Evolutionary conservation across 2,888 invertebrate species (phyloP).

Genomic region (Temnothorax rugatulus): DNA sequence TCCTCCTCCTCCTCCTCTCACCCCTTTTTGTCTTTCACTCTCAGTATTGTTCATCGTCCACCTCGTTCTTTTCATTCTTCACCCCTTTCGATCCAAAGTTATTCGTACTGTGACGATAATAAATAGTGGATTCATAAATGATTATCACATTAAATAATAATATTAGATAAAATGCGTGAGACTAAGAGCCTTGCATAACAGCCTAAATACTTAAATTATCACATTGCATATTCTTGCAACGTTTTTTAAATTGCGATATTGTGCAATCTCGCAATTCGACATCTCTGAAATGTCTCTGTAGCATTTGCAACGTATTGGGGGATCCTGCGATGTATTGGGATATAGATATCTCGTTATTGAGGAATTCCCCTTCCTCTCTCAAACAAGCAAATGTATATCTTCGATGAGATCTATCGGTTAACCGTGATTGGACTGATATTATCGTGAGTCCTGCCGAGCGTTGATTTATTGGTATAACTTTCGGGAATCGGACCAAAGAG

Average conservation of each 20-base stretch:
- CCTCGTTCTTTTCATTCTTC: neutral
- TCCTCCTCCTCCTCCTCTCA: neutral
- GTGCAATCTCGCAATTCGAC: neutral
- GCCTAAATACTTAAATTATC: neutral
- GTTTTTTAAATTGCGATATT: neutral
- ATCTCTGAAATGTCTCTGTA: neutral
- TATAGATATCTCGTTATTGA: neutral
- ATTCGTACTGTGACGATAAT: neutral
- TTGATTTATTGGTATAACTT: neutral
- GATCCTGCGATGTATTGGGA: neutral
- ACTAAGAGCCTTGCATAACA: neutral
- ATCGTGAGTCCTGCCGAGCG: neutral
- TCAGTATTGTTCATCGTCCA: neutral
- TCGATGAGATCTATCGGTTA: neutral
- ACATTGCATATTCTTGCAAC: neutral
- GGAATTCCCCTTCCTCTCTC: neutral
- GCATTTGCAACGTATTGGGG: neutral
- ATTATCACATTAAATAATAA: neutral
- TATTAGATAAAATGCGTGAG: neutral
- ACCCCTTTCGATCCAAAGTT: neutral
- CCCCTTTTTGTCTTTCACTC: slow-evolving; percentile 8
- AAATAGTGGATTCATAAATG: neutral
- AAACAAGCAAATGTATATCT: neutral
- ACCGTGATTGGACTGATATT: neutral
- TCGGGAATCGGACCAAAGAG: neutral